Evolutionary conservation across 2,888 invertebrate species (phyloP), one percentile per base, ranked within the genome.

Genomic region (Dynastes tityus): DNA sequence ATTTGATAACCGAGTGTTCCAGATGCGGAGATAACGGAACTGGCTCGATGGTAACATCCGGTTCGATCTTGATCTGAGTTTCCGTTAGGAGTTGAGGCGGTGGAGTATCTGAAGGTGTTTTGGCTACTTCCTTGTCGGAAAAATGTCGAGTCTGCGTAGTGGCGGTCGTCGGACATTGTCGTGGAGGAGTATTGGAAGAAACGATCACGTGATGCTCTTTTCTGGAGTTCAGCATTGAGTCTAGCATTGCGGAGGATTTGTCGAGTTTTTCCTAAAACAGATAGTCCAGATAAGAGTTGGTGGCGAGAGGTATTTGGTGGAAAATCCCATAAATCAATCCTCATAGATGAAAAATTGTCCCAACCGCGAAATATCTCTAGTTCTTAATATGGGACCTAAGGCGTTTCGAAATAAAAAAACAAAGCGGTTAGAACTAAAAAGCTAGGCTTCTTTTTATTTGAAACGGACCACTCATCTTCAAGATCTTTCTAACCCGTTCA

Each of bases 251-350:
- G 83, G 91, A 90, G 81, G 92, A 91, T 85, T 91, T 90, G 82
- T 89, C 89, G 85, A 92, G 88, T 85, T 91, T 90, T 86, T 92
- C 92, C 92, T 92, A 88, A 40, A 88, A 91, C 89, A 86, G 85
- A 87, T 88, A 88, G 2, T 5, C 32, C 32, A 37, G 4, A 5
- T 37, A 5, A 37, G 32, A 37, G 5, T 37, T 37, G 32, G 32
- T 5, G 32, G 32, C 4, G 4, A 4, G 32, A 32, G 32, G 32
- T 4, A 4, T 32, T 32, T 32, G 32, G 4, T 32, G 32, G 32
- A 32, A 32, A 32, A 32, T 32, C 32, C 4, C 32, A 4, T 3
- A 32, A 32, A 32, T 4, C 32, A 32, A 32, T 22, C 22, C 22
- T 0, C 22, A 22, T 22, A 22, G 22, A 22, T 22, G 22, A 22